Conservation (phyloP, 2,113 vertebrate species). For the Eretmochelys imbricata region DNA sequence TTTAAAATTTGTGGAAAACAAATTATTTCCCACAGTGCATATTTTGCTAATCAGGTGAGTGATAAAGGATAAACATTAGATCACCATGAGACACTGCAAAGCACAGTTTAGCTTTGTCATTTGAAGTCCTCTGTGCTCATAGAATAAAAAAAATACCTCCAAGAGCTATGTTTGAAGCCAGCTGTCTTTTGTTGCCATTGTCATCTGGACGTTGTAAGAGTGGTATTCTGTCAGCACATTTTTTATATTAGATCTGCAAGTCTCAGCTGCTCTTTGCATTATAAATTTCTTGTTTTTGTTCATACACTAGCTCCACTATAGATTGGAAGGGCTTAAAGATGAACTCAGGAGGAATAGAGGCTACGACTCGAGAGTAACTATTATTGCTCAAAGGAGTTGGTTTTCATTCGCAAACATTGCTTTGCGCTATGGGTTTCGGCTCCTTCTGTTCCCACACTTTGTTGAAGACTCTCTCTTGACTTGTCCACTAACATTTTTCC, state of each 20-base stretch:
- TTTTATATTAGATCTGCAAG: slow-evolving; percentile 77
- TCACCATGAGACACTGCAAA: slow-evolving; percentile 53
- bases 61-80: slow-evolving; percentile 57
- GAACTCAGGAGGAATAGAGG: slow-evolving; percentile 98
- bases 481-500: slow-evolving; percentile 82
- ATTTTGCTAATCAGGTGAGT: slow-evolving; percentile 68
- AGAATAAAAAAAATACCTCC: slow-evolving; percentile 68
- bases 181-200: slow-evolving; percentile 72
- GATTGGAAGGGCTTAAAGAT: slow-evolving; percentile 99
- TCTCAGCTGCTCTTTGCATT: slow-evolving; percentile 88
- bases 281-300: slow-evolving; percentile 92
- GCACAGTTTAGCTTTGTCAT: slow-evolving; percentile 51
- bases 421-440: slow-evolving; percentile 87
- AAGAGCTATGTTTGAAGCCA: slow-evolving; percentile 56
- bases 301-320: slow-evolving; percentile 98
- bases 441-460: slow-evolving; percentile 86
- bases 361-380: slow-evolving; percentile 99
- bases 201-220: slow-evolving; percentile 72
- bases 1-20: slow-evolving; percentile 72
- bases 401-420: slow-evolving; percentile 90
- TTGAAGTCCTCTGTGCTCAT: slow-evolving; percentile 66
- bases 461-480: slow-evolving; percentile 86
- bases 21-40: slow-evolving; percentile 70
- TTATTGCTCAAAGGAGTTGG: slow-evolving; percentile 92
- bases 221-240: slow-evolving; percentile 74